phyloP scores from a whole-genome alignment of 37 sponge, comb jelly and placozoan genomes.

The Diacarnus erythraeanus region DNA sequence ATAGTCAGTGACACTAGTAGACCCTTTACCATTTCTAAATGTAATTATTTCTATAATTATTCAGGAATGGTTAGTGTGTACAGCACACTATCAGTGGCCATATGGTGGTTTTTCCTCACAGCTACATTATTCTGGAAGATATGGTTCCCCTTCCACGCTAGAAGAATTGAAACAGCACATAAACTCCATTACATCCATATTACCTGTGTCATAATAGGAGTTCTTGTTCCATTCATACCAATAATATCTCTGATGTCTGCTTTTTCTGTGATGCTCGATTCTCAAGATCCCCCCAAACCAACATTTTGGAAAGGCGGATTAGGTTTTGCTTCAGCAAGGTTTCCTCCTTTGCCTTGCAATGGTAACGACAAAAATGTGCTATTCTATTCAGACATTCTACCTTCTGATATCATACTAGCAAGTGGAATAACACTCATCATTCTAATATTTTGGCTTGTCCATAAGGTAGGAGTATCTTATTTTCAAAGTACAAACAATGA shows the following conservation, averaged over 20 bases:
- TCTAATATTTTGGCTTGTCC: constrained; percentile 29
- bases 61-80: constrained; percentile 34
- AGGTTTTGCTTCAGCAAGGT: constrained; percentile 30
- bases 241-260: background rate
- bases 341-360: constrained; percentile 37
- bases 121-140: constrained; percentile 21
- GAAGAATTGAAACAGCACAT: background rate
- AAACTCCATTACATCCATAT: constrained; percentile 40
- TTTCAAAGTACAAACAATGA: no score
- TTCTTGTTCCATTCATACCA: constrained; percentile 34
- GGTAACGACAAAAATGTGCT: background rate
- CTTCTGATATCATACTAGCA: constrained; percentile 8
- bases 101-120: constrained; percentile 37
- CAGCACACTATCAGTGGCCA: background rate
- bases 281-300: background rate
- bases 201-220: constrained; percentile 16
- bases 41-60: background rate
- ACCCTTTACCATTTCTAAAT: background rate
- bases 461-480: no score
- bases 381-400: constrained; percentile 40
- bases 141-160: constrained; percentile 7
- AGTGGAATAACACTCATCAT: constrained; percentile 32
- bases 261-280: background rate
- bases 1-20: no score
- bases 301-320: background rate